Conservation (phyloP, 2,888 invertebrate species). For the Xestia c-nigrum region DNA sequence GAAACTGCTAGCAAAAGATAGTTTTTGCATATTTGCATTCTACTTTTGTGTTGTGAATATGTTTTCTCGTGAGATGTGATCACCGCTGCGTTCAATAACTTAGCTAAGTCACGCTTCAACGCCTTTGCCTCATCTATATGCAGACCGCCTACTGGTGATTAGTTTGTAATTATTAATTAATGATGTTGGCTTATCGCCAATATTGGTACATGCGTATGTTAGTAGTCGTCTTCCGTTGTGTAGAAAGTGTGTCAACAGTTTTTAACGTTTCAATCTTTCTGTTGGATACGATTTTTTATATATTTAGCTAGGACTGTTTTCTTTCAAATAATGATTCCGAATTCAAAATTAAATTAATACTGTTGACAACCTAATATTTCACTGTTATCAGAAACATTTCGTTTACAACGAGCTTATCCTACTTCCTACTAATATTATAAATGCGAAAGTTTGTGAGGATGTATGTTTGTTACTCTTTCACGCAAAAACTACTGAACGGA, state of each 20-base stretch:
- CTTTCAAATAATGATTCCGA: conserved; percentile 1
- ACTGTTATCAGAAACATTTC: background rate
- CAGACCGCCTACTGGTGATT: conserved; percentile 37
- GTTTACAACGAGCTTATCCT: background rate
- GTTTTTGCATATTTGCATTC: conserved; percentile 18
- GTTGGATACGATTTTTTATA: background rate
- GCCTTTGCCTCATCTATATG: conserved; percentile 44
- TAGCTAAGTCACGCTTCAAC: conserved; percentile 37
- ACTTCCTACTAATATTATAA: too few species aligned
- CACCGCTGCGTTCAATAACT: conserved; percentile 17
- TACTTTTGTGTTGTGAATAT: conserved; percentile 17
- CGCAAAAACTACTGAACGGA: too few species aligned
- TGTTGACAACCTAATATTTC: conserved; percentile 24
- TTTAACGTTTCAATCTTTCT: conserved; percentile 19
- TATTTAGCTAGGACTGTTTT: background rate
- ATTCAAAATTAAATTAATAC: conserved; percentile 10
- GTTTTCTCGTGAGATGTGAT: conserved; percentile 32
- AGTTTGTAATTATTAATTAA: conserved; percentile 53
- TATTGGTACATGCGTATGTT: conserved; percentile 37
- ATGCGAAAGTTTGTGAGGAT: too few species aligned
- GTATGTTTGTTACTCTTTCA: too few species aligned
- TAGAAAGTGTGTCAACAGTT: conserved; percentile 31
- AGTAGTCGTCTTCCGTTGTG: conserved; percentile 32
- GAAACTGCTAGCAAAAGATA: background rate
- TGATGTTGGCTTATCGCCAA: conserved; percentile 49